These are phyloP conservation scores for Hydrolagus colliei DNA, from an alignment of 2,797 vertebrate genomes.

Conservation along the genomic window DNA sequence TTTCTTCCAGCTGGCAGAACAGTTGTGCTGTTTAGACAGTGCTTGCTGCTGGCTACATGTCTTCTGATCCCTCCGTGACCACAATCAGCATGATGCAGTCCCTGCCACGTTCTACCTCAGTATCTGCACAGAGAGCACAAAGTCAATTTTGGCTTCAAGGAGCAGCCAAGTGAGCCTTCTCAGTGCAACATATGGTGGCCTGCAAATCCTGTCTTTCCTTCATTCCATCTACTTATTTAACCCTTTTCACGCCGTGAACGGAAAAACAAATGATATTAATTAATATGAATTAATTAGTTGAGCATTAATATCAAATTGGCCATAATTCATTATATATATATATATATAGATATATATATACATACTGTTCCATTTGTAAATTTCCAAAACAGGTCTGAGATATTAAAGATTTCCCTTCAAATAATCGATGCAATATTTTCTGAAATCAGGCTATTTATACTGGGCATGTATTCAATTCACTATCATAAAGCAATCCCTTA, in stretches of 20 bases:
- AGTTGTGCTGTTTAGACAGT: background rate
- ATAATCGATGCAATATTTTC: background rate
- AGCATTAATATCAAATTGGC: too few species aligned
- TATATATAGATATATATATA: too few species aligned
- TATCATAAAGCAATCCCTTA: too few species aligned
- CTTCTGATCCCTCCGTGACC: slow-evolving; percentile 16
- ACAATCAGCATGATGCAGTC: slow-evolving; percentile 25
- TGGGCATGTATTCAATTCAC: background rate
- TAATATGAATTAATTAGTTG: too few species aligned
- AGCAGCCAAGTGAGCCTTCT: slow-evolving; percentile 6
- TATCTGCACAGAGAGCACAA: slow-evolving; percentile 7
- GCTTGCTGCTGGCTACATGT: slow-evolving; percentile 23
- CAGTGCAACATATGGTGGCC: slow-evolving; percentile 18
- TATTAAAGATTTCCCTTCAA: background rate
- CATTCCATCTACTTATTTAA: background rate
- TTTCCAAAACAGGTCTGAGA: background rate
- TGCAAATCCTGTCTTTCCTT: background rate
- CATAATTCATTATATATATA: too few species aligned
- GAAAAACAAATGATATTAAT: too few species aligned
- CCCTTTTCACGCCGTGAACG: background rate
- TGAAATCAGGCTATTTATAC: background rate
- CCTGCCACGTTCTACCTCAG: slow-evolving; percentile 22
- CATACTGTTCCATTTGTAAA: background rate
- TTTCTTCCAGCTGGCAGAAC: slow-evolving; percentile 20
- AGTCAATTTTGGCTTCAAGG: background rate